Evolutionary conservation across 1,140 invertebrate genomes (phyloP).

Genomic region (Cydia amplana): DNA sequence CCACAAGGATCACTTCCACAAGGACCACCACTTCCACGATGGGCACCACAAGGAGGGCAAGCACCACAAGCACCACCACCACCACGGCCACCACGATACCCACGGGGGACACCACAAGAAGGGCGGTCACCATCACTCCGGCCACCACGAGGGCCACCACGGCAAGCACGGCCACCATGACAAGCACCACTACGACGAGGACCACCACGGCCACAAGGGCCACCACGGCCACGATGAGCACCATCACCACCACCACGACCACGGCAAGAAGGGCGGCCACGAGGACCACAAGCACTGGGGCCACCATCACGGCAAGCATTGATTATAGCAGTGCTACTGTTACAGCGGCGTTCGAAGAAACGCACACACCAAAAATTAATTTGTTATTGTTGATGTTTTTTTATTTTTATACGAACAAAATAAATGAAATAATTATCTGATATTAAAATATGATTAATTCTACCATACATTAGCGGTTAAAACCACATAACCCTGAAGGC

Average conservation of each 20-base stretch:
- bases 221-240: constrained; percentile 84
- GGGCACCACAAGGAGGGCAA: constrained; percentile 82
- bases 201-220: constrained; percentile 83
- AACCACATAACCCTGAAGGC: too few relatives aligned
- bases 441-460: not conserved
- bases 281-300: constrained; percentile 84
- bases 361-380: constrained; percentile 50
- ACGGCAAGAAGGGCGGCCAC: constrained; percentile 84
- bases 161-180: constrained; percentile 82
- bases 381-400: constrained; percentile 62
- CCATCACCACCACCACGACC: constrained; percentile 82
- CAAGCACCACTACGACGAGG: constrained; percentile 80
- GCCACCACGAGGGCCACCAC: constrained; percentile 81
- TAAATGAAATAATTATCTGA: constrained; percentile 53
- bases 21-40: constrained; percentile 85
- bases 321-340: constrained; percentile 31
- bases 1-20: constrained; percentile 86
- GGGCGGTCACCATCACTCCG: constrained; percentile 81
- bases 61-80: constrained; percentile 82
- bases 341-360: constrained; percentile 32
- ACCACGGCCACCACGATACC: constrained; percentile 80
- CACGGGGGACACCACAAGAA: constrained; percentile 82
- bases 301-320: constrained; percentile 72
- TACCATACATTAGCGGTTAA: too few relatives aligned
- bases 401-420: constrained; percentile 57